Conservation (phyloP, 2,888 invertebrate genomes). For the Sarcophaga variegata region DNA sequence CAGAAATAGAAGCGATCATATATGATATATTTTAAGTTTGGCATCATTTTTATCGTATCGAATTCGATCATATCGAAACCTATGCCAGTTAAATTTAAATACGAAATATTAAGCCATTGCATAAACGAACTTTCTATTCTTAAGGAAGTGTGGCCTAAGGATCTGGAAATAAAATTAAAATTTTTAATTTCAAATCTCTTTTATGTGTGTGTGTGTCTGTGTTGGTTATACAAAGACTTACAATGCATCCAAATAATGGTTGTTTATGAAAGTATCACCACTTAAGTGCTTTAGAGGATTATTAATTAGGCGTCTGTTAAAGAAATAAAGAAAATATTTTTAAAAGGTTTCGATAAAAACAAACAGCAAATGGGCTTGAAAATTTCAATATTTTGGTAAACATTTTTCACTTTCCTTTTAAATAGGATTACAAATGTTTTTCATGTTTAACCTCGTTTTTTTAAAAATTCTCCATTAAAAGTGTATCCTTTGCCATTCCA, state of each 20-base stretch:
- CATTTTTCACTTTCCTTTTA: too few relatives aligned
- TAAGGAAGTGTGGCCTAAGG: conserved; percentile 81
- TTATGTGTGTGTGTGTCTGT: background rate
- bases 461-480: too few relatives aligned
- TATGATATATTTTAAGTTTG: conserved; percentile 83
- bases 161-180: conserved; percentile 74
- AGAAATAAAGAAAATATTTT: background rate
- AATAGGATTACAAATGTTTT: too few relatives aligned
- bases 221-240: conserved; percentile 79
- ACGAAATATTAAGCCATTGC: conserved; percentile 78
- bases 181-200: conserved; percentile 8
- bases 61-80: conserved; percentile 83
- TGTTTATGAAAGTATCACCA: conserved; percentile 80
- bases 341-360: background rate
- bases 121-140: conserved; percentile 75
- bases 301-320: conserved; percentile 82
- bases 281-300: conserved; percentile 82
- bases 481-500: too few relatives aligned
- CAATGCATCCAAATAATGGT: conserved; percentile 82
- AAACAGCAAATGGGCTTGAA: too few relatives aligned
- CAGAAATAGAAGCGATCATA: conserved; percentile 86
- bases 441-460: too few relatives aligned
- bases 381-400: too few relatives aligned
- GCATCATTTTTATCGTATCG: conserved; percentile 82
- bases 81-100: conserved; percentile 83